Conservation (phyloP, 2,888 invertebrate species). For the Acanthococcus lagerstroemiae region DNA sequence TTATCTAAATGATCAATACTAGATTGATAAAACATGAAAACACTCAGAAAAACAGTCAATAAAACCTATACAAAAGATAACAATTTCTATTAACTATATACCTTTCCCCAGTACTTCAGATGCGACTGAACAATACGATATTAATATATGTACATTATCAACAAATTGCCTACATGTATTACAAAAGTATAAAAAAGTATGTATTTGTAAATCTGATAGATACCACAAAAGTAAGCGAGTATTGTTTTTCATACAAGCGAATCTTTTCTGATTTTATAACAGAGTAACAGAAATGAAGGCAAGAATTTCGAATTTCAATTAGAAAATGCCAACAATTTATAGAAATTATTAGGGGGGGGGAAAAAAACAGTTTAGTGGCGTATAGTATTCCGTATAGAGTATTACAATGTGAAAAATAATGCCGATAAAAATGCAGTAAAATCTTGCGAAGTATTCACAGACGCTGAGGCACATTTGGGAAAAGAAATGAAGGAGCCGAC, state of each 20-base stretch:
- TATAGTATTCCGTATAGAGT: conserved; percentile 8
- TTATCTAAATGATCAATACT: background rate
- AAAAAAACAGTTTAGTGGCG: background rate
- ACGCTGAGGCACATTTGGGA: conserved; percentile 21
- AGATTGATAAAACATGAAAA: background rate
- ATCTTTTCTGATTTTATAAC: background rate
- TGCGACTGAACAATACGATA: background rate
- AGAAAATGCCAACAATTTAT: background rate
- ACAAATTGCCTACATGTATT: conserved; percentile 22
- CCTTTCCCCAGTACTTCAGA: background rate
- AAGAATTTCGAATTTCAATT: background rate
- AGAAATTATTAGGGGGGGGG: background rate
- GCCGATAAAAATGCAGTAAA: conserved; percentile 3
- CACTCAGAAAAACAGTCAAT: background rate
- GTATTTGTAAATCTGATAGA: background rate
- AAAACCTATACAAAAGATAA: conserved; percentile 3
- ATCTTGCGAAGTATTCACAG: conserved; percentile 16
- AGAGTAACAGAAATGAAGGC: background rate
- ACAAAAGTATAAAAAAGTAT: conserved; percentile 24
- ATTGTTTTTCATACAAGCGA: background rate
- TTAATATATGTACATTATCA: conserved; percentile 21
- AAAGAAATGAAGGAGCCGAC: conserved; percentile 25
- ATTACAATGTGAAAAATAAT: conserved; percentile 28
- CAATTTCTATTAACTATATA: background rate
- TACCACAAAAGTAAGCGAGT: background rate